These are phyloP conservation scores for Saimiri boliviensis DNA, from an alignment of 2,113 vertebrate species.

Conservation along the genomic window DNA sequence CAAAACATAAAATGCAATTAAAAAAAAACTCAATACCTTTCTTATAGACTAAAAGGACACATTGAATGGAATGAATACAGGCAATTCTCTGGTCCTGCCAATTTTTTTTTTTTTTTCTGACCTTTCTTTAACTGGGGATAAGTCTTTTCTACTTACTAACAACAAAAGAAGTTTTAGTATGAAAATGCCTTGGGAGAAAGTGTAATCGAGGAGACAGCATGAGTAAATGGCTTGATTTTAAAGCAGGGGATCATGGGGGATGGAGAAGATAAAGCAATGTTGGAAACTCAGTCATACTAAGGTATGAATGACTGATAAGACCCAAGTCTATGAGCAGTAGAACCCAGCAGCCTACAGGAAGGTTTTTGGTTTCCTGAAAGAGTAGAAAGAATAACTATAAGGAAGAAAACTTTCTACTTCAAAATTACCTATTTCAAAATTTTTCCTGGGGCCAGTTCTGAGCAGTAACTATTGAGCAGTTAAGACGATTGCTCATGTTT, in stretches of 20 bases:
- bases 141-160: neutral
- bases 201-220: neutral
- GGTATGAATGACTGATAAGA: neutral
- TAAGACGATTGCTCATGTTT: neutral
- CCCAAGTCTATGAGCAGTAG: neutral
- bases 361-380: neutral
- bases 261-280: neutral
- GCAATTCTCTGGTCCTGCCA: neutral
- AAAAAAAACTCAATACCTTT: neutral
- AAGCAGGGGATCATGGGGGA: no score
- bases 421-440: neutral
- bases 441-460: neutral
- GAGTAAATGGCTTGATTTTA: neutral
- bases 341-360: neutral
- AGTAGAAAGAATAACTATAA: neutral
- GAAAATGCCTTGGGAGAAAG: neutral
- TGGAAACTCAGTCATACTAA: neutral
- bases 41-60: neutral
- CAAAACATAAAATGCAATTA: no score
- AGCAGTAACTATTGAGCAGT: neutral
- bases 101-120: neutral
- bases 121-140: neutral
- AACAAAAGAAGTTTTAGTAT: neutral
- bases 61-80: neutral
- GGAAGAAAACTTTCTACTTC: neutral